Conservation (phyloP, 2,113 vertebrate species). For the Callospermophilus lateralis region DNA sequence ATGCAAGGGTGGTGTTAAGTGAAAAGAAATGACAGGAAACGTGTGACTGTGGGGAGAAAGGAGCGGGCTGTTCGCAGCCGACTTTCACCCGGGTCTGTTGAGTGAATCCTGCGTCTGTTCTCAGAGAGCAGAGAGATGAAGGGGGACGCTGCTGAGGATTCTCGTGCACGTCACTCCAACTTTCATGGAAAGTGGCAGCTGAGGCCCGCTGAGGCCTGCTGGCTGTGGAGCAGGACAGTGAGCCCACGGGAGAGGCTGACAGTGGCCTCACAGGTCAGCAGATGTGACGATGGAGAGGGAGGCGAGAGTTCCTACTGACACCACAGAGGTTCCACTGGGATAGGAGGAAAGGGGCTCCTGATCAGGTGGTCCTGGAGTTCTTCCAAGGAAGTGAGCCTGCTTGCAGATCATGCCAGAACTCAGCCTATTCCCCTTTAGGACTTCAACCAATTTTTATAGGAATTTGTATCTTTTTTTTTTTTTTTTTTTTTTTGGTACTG, state of each 20-base stretch:
- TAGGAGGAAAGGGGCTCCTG: not conserved
- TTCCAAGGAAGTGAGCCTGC: too few relatives aligned
- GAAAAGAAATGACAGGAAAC: not conserved
- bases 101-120: not conserved
- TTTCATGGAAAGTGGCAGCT: not conserved
- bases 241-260: not conserved
- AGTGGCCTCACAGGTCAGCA: not conserved
- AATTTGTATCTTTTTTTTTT: not conserved
- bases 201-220: too few relatives aligned
- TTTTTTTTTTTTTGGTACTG: too few relatives aligned
- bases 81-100: not conserved
- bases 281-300: fast-evolving
- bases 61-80: not conserved
- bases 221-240: not conserved
- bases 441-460: not conserved
- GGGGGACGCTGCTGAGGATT: too few relatives aligned
- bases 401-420: not conserved
- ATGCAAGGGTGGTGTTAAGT: not conserved
- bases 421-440: not conserved
- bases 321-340: not conserved
- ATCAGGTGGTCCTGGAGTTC: not conserved
- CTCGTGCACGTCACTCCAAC: too few relatives aligned
- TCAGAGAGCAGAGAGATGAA: not conserved
- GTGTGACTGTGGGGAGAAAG: not conserved
- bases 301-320: not conserved